These are phyloP conservation scores for Myrmophylax atrothorax DNA, from an alignment of 2,113 vertebrate species.

Conservation along the genomic window DNA sequence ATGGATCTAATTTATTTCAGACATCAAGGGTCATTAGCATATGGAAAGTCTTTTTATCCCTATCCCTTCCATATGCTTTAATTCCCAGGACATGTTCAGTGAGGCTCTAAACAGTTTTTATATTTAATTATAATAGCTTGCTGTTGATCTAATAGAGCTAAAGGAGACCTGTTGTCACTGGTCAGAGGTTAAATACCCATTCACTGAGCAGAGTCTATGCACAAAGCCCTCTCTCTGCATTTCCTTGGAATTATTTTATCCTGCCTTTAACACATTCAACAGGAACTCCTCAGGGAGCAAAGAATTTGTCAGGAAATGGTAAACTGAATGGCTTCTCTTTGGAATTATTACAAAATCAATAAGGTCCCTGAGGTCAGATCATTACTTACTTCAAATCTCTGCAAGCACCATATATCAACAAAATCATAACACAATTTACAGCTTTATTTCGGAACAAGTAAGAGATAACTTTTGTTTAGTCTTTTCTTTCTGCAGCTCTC, in stretches of 20 bases:
- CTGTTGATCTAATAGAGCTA: constrained; percentile 69
- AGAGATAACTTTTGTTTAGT: not conserved
- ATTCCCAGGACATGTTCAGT: constrained; percentile 75
- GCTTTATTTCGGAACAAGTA: not conserved
- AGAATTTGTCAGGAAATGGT: constrained; percentile 58
- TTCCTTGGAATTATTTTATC: constrained; percentile 57
- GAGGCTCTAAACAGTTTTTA: constrained; percentile 74
- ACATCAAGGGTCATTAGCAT: constrained; percentile 83
- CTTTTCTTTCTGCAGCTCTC: not conserved
- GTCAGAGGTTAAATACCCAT: constrained; percentile 78
- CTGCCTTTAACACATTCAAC: constrained; percentile 38
- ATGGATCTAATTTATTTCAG: constrained; percentile 85
- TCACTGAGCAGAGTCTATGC: constrained; percentile 1
- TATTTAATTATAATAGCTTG: constrained; percentile 78
- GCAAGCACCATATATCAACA: constrained; percentile 5
- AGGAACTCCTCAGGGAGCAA: constrained; percentile 44
- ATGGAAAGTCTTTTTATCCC: constrained; percentile 77
- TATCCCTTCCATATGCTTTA: constrained; percentile 79
- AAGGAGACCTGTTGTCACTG: constrained; percentile 63
- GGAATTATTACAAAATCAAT: constrained; percentile 74
- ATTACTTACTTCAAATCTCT: constrained; percentile 64
- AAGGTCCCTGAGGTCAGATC: constrained; percentile 14
- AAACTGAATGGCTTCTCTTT: constrained; percentile 63
- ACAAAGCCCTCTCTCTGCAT: constrained; percentile 23
- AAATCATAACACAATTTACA: constrained; percentile 53